phyloP scores from a whole-genome alignment of 2,113 vertebrate species.

The Cryptomyrus ogoouensis region DNA sequence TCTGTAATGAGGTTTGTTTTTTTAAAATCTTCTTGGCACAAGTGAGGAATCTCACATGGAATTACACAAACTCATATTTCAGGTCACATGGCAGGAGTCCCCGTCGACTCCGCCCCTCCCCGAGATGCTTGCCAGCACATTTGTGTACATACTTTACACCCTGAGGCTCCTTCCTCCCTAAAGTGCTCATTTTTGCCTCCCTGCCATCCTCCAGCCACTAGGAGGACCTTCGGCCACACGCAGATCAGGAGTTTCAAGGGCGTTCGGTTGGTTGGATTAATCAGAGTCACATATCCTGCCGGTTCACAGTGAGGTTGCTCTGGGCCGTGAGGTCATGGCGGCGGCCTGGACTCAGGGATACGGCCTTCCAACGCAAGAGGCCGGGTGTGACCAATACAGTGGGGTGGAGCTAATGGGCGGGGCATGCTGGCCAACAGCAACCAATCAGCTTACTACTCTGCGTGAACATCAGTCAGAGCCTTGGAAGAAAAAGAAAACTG shows the following conservation, averaged over 20 bases:
- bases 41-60: constrained; percentile 8
- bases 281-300: constrained; percentile 39
- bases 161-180: neutral
- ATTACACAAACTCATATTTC: constrained; percentile 15
- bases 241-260: neutral
- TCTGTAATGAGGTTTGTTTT: neutral
- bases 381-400: neutral
- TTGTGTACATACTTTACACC: constrained; percentile 3
- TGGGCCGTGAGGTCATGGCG: constrained; percentile 23
- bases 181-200: neutral
- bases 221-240: neutral
- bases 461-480: neutral
- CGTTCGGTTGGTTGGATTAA: constrained; percentile 46
- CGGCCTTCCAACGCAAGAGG: neutral
- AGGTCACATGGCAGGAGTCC: neutral
- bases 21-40: neutral
- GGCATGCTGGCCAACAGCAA: constrained; percentile 13
- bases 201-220: neutral
- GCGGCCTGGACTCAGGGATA: constrained; percentile 14
- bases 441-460: constrained; percentile 33
- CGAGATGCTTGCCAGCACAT: constrained; percentile 3
- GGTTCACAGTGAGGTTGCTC: constrained; percentile 34
- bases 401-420: neutral
- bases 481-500: neutral
- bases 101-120: neutral